Evolutionary conservation across 2,888 invertebrate species (phyloP), one percentile per base, ranked within the genome.

Genomic region (Atethmia centrago): DNA sequence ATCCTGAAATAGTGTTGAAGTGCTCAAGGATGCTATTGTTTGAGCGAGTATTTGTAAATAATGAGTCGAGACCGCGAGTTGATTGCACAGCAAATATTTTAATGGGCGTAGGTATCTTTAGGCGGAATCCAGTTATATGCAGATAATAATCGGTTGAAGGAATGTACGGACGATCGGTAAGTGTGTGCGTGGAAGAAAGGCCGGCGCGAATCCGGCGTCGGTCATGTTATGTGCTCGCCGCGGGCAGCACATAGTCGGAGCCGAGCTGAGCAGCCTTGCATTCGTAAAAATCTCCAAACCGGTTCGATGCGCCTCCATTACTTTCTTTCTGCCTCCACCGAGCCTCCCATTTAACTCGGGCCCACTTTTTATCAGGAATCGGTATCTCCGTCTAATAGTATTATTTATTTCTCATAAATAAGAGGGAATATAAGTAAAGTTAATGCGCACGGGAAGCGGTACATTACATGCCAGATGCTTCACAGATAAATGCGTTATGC

Each of bases 371-470:
- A 96, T 96, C 96, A 94, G 95, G 93, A 95, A 95, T 96, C 95
- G 95, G 95, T 95, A 96, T 96, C 96, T 96, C 95, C 91, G 93
- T 95, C 95, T 96, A 96, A 95, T 96, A 96, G 95, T 96, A 96
- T 96, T 96, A 96, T 96, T 96, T 96, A 96, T 96, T 95, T 95
- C 95, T 95, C 95, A 95, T 96, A 95, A 96, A 96, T 95, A 96
- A 95, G 92, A 93, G 92, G 93, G 94, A 94, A 94, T 94, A 95
- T 94, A 95, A 94, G 94, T 95, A 93, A 95, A 94, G 94, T 93
- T 94, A 95, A 96, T 94, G 95, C 93, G 91, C 90, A 93, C 94
- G 94, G 94, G 94, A 93, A 94, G 94, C 94, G 93, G 94, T 93
- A 94, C 91, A 93, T 94, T 95, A 94, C 93, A 93, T 91, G 94